Evolutionary conservation across 1,140 invertebrate species (phyloP), one percentile per base, ranked within the genome.

Genomic region (Drosophila melanica): DNA sequence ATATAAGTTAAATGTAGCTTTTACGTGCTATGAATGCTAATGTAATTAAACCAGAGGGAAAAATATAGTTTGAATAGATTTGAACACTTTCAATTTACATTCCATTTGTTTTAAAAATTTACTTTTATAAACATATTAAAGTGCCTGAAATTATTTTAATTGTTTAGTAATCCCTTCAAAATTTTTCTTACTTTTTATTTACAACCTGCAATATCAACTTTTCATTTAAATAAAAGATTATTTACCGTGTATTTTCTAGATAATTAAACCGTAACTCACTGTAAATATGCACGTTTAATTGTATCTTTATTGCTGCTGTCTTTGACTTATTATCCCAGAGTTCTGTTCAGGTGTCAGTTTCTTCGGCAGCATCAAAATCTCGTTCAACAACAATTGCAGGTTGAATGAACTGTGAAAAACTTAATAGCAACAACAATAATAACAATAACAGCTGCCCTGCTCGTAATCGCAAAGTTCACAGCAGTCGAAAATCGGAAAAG

Each of bases 381-480:
- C 57, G 55, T 35, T 47, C 57, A 27, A 42, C 60, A 73, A 69
- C 73, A 74, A 74, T 80, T 80, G 55, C 12, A 64, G 75, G 81
- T 80, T 85, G 69, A 85, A 86, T 77, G 81, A 85, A 86, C 81
- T 77, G 53, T 50, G 27, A 47, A 47, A 18, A 30, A 18, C 45
- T 33, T 50, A 70, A 54, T 10, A 18, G 45, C 30, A 51, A 41
- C 23, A 30, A 42, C 54, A 63, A 63, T 9, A 30, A 60, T 20
- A 51, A 41, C 45, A 47, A 37, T 53, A 67, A n/a, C 59, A 62
- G 59, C 59, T 62, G 59, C 59, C 59, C 59, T 48, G 59, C 45
- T 50, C 57, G 42, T 20, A 59, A 44, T 58, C 18, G 20, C 23
- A 60, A 55, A 54, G 64, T 67, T 73, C 64, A 48, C 64, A 68